Evolutionary conservation across 1,140 invertebrate genomes (phyloP).

Genomic region (Calephelis virginiensis): DNA sequence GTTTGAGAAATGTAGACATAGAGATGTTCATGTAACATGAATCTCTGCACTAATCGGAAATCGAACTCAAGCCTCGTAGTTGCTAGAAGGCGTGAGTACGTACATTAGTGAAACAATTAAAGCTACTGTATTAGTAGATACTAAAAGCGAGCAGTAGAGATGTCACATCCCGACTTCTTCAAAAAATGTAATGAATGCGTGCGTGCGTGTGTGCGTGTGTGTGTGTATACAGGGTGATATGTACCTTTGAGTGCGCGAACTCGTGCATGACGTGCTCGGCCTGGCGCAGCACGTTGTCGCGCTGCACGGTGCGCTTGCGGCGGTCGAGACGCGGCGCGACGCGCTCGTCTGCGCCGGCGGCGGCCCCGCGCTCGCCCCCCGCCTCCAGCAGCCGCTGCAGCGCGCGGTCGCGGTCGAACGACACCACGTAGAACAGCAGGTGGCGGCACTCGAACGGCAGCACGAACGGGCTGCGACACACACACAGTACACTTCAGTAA

Average conservation of each 20-base stretch:
- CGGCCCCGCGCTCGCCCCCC: slow-evolving; percentile 68
- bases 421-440: slow-evolving; percentile 96
- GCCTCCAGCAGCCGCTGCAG: slow-evolving; percentile 94
- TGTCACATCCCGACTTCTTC: too few relatives aligned
- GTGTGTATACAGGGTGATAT: too few relatives aligned
- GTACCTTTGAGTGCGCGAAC: slow-evolving; percentile 89
- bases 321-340: slow-evolving; percentile 96
- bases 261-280: slow-evolving; percentile 97
- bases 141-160: too few relatives aligned
- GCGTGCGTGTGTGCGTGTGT: neutral
- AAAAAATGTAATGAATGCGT: too few relatives aligned
- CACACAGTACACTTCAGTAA: slow-evolving; percentile 21
- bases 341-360: slow-evolving; percentile 49
- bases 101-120: too few relatives aligned
- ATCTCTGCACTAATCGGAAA: too few relatives aligned
- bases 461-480: slow-evolving; percentile 88
- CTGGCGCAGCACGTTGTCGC: slow-evolving; percentile 96
- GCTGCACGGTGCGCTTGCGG: slow-evolving; percentile 93
- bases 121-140: too few relatives aligned
- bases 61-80: too few relatives aligned
- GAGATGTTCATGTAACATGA: too few relatives aligned
- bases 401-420: slow-evolving; percentile 97
- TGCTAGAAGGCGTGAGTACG: too few relatives aligned
- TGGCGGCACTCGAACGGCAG: slow-evolving; percentile 98
- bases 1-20: too few relatives aligned